phyloP scores from a whole-genome alignment of 2,888 invertebrate species.

The Osedax frankpressi region DNA sequence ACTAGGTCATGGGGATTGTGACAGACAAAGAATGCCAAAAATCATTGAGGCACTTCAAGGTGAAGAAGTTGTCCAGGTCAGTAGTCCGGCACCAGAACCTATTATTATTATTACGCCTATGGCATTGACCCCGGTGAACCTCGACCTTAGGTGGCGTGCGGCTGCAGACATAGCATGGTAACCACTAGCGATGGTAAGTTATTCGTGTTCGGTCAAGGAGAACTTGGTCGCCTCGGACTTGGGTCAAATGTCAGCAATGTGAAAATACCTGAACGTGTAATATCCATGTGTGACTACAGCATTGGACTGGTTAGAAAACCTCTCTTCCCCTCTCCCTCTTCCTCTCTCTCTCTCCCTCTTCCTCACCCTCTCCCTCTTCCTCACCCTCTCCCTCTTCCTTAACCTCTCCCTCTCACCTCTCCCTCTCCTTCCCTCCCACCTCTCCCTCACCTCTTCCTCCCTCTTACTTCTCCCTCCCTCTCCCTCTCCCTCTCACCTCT shows the following conservation, averaged over 20 bases:
- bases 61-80: conserved; percentile 53
- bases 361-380: background rate
- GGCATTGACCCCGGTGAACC: too few relatives aligned
- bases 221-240: conserved; percentile 54
- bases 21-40: conserved; percentile 54
- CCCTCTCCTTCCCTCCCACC: background rate
- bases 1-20: conserved; percentile 57
- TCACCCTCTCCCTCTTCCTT: background rate
- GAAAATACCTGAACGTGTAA: conserved; percentile 54
- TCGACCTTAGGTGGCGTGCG: conserved; percentile 52
- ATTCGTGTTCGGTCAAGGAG: conserved; percentile 57
- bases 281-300: conserved; percentile 49
- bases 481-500: background rate
- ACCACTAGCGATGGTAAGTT: conserved; percentile 56
- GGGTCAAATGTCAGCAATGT: conserved; percentile 55
- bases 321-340: background rate
- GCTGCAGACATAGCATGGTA: conserved; percentile 57
- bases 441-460: background rate
- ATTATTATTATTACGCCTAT: background rate
- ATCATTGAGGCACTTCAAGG: conserved; percentile 56
- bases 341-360: background rate
- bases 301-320: conserved; percentile 41
- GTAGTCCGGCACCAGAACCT: background rate
- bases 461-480: background rate
- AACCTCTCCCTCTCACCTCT: background rate